Base-by-base conservation (phyloP, 2,113 vertebrate genomes). In the Ellobius talpinus region DNA sequence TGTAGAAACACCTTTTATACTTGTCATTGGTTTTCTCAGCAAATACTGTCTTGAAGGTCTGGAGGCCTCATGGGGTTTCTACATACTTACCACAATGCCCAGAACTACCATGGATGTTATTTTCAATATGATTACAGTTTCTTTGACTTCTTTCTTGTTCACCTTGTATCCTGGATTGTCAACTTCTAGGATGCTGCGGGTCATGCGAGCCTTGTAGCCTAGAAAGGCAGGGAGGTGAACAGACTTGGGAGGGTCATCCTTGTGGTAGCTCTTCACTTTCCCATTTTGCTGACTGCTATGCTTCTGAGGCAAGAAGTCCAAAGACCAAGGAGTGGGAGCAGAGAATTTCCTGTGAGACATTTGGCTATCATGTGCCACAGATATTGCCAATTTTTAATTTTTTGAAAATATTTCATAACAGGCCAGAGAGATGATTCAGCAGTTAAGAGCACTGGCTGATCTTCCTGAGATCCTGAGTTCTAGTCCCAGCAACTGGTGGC, bases 261-360 rank as follows among this genome's bases (percentile, higher is more conserved):
- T 99, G 85, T 99, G 99, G 97, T 99, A 99, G 98, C 99, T 99
- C 99, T 99, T 99, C 89, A 99, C 99, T 98, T 99, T 99, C n/a
- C 99, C 99, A 0, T 99, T 99, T 96, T 99, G 99, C 72, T 29
- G 11, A 12, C 65, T 98, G 52, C 99, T 99, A 97, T 99, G 99
- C 96, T 99, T 99, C 93, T 99, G 99, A 91, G 99, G 99, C 98
- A 99, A 93, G 96, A 99, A 99, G 95, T 99, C 99, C 98, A 99
- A 97, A 2, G 99, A 99, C 0, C 99, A 99, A 0, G 99, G 99
- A 70, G 99, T 98, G 1, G 99, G 99, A 90, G 99, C 99, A 0
- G 99, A 99, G 98, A 99, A 99, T 97, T 99, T 99, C 81, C 99
- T 99, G 98, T 99, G 99, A 87, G 99, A 99, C 99, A 68, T 14